Evolutionary conservation across 1,140 invertebrate genomes (phyloP).

Genomic region (Micrasema longulum): DNA sequence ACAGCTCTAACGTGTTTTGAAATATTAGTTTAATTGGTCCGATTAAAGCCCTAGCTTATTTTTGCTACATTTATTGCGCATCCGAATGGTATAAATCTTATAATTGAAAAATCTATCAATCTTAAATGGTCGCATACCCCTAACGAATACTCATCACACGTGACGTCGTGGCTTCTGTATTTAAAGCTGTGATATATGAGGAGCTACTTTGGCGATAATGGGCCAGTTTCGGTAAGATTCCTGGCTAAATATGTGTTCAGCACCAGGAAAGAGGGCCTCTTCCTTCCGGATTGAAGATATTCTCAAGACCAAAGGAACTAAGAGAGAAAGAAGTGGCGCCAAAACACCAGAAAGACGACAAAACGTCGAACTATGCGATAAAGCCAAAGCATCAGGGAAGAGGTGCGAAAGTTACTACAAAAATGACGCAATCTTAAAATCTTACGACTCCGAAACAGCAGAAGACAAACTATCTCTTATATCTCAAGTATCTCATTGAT

Average conservation of each 20-base stretch:
- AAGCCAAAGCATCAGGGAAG: conserved; percentile 30
- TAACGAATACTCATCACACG: background rate
- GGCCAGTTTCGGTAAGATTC: conserved; percentile 22
- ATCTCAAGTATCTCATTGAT: conserved; percentile 6
- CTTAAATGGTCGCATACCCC: conserved; percentile 1
- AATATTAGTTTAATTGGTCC: too few relatives aligned
- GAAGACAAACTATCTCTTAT: conserved; percentile 1
- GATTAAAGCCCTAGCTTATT: too few relatives aligned
- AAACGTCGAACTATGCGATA: conserved; percentile 32
- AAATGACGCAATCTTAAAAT: too few relatives aligned
- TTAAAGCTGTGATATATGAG: conserved; percentile 13
- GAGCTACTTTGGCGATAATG: background rate
- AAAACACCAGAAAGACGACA: conserved; percentile 19
- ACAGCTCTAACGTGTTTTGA: too few relatives aligned
- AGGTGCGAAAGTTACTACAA: conserved; percentile 25
- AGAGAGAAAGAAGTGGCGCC: conserved; percentile 26
- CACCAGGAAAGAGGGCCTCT: conserved; percentile 33
- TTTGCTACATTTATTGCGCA: too few relatives aligned
- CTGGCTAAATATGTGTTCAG: conserved; percentile 42
- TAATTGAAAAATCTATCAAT: too few relatives aligned
- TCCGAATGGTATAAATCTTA: too few relatives aligned
- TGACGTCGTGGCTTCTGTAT: conserved; percentile 8
- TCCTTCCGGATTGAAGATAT: conserved; percentile 53
- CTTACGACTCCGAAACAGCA: background rate
- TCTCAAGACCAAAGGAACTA: conserved; percentile 31